Percentiles rank a stretch among this genome's conserved stretches.
phyloP scores from a whole-genome alignment of 1,140 invertebrate genomes.

The Bombus consobrinus region DNA sequence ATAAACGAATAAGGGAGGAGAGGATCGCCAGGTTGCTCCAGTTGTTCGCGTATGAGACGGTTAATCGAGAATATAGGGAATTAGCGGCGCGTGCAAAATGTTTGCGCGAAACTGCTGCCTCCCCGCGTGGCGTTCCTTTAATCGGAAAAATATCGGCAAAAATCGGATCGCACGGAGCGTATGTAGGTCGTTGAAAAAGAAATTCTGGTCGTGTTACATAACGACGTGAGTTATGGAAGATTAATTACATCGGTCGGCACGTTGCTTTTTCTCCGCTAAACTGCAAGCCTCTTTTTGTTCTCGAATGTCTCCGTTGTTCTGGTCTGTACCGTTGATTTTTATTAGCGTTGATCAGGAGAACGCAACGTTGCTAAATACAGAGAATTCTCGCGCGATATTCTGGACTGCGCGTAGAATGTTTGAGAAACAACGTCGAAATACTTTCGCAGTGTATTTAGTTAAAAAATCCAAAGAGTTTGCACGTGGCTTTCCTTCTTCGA shows the following conservation, averaged over 20 bases:
- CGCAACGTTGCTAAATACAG: not conserved
- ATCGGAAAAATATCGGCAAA: not conserved
- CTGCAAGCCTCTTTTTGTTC: not conserved
- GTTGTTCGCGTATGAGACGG: not conserved
- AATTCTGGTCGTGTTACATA: not conserved
- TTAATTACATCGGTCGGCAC: not conserved
- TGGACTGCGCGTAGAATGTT: no score
- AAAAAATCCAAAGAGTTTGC: no score
- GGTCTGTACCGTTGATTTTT: not conserved
- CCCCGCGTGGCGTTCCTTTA: not conserved
- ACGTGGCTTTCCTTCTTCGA: no score
- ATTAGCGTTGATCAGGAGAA: not conserved
- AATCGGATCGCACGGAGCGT: not conserved
- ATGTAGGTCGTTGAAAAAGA: not conserved
- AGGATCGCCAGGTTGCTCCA: not conserved
- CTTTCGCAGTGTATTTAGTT: no score
- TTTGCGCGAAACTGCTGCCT: not conserved
- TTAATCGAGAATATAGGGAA: constrained; percentile 23
- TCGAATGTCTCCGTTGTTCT: no score
- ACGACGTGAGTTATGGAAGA: not conserved
- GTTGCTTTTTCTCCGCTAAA: not conserved
- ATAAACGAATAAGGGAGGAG: not conserved
- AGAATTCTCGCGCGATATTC: no score
- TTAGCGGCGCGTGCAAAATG: not conserved
- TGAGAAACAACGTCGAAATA: no score